Evolutionary conservation across 2,113 vertebrate genomes (phyloP).

Genomic region (Galeopterus variegatus): DNA sequence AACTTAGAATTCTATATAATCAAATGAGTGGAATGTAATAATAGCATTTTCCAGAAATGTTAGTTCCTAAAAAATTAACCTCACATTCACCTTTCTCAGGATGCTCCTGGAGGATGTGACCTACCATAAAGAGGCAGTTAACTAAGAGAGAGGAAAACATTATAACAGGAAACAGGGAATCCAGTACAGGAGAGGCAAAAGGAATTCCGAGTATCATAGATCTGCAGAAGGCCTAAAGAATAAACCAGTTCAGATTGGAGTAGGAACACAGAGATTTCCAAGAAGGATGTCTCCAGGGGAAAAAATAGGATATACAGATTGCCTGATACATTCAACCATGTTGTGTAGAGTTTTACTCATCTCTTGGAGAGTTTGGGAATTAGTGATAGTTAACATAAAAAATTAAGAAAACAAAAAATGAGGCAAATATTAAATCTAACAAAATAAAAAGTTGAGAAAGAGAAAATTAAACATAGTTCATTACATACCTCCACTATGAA

Average conservation of each 20-base stretch:
- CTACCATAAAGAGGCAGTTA: background rate
- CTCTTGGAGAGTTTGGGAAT: background rate
- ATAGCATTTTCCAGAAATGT: background rate
- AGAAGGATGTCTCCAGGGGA: background rate
- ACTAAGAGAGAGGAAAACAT: background rate
- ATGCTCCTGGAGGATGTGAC: background rate
- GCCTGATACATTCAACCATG: background rate
- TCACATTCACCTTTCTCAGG: background rate
- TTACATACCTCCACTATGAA: background rate
- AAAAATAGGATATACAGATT: background rate
- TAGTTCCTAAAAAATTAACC: background rate
- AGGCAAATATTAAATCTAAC: slow-evolving; percentile 16
- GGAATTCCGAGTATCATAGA: background rate
- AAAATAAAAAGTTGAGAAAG: background rate
- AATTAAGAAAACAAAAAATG: background rate
- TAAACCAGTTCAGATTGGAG: background rate
- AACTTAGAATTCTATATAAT: slow-evolving; percentile 24
- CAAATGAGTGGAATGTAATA: background rate
- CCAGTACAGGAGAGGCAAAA: background rate
- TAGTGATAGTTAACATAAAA: background rate
- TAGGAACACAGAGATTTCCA: background rate
- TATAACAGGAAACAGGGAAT: background rate
- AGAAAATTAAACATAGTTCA: background rate
- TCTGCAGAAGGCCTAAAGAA: background rate
- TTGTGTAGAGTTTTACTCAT: background rate